These are phyloP conservation scores for Phrynosoma blainvillii DNA, from an alignment of 2,113 vertebrate species.

Conservation along the genomic window DNA sequence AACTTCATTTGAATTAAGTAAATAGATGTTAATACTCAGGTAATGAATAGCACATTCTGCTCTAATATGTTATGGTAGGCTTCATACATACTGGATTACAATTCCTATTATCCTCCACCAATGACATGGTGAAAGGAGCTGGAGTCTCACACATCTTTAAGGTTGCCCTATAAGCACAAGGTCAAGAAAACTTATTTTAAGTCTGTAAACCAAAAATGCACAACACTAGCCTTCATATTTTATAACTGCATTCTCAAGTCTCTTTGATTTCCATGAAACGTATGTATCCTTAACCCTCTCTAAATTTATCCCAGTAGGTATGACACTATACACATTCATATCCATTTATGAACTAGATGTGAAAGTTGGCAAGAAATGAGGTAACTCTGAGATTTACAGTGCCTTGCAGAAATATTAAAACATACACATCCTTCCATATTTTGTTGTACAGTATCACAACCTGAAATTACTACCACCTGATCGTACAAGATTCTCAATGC, in stretches of 20 bases:
- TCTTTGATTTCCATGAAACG: too few species aligned
- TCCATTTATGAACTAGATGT: background rate
- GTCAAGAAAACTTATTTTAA: background rate
- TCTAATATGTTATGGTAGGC: background rate
- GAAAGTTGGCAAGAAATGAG: slow-evolving; percentile 1
- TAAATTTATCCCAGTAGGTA: background rate
- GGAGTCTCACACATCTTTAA: background rate
- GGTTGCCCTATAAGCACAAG: background rate
- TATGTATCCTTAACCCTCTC: background rate
- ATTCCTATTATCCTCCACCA: background rate
- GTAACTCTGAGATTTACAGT: background rate
- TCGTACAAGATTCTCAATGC: too few species aligned
- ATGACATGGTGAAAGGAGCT: background rate
- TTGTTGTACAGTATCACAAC: too few species aligned
- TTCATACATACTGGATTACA: background rate
- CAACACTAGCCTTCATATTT: too few species aligned
- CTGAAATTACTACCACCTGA: too few species aligned
- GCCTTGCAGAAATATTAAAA: too few species aligned
- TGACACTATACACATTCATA: background rate
- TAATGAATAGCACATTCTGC: background rate
- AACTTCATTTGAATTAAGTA: background rate
- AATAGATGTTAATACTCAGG: background rate
- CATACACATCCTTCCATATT: too few species aligned
- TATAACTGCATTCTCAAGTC: too few species aligned
- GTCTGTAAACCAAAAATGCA: background rate